These are phyloP conservation scores for Drosophila borealis DNA, from an alignment of 2,888 invertebrate species.

Conservation along the genomic window DNA sequence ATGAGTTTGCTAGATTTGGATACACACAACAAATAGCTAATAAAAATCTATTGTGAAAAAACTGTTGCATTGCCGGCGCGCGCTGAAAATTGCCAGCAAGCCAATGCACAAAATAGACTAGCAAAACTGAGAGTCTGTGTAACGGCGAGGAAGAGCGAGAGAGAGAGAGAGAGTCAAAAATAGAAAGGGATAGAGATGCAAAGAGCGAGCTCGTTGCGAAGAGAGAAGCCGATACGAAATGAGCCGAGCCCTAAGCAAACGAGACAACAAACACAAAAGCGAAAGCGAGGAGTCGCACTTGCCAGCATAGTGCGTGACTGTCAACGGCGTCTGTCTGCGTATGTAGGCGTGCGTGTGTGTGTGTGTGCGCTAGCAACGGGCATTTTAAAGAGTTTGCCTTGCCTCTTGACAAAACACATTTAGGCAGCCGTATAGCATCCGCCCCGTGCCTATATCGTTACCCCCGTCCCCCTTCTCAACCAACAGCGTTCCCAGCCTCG, in stretches of 20 bases:
- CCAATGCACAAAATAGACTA: conserved; percentile 23
- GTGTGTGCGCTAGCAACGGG: conserved; percentile 32
- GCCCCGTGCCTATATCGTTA: conserved; percentile 7
- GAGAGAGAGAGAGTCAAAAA: not conserved
- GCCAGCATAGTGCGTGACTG: conserved; percentile 43
- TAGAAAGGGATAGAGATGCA: conserved; percentile 17
- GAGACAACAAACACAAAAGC: conserved; percentile 75
- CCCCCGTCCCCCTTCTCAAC: not conserved
- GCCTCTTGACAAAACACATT: conserved; percentile 52
- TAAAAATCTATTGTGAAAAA: conserved; percentile 70
- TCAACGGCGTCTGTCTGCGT: conserved; percentile 24
- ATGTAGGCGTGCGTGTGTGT: conserved; percentile 14
- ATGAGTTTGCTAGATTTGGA: conserved; percentile 56
- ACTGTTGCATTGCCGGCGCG: conserved; percentile 75
- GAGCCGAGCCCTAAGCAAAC: conserved; percentile 51
- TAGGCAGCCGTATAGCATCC: conserved; percentile 51
- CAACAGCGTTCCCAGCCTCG: conserved; percentile 2
- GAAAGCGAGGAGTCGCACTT: conserved; percentile 67
- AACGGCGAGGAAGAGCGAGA: not conserved
- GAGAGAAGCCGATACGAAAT: conserved; percentile 27
- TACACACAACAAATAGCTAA: conserved; percentile 52
- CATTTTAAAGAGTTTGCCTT: conserved; percentile 68
- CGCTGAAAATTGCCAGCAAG: conserved; percentile 57
- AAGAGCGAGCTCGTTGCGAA: conserved; percentile 26
- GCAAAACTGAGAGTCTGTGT: conserved; percentile 28